Conservation (phyloP, 2,888 invertebrate species). For the Muschampia plurimacula region DNA sequence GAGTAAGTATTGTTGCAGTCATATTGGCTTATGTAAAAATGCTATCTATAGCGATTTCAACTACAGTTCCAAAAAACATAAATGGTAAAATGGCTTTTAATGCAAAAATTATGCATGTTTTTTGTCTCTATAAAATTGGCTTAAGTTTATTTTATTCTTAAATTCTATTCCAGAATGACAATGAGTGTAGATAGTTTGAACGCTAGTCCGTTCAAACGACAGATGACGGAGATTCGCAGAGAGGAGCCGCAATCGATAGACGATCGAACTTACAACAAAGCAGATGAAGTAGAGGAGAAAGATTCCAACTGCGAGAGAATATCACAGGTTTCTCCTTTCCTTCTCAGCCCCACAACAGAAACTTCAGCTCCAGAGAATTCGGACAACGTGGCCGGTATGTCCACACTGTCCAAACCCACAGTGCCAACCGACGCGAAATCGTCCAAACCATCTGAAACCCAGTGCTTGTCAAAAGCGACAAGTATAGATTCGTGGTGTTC, state of each 20-base stretch:
- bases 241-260: constrained; percentile 61
- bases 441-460: constrained; percentile 77
- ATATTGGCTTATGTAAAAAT: neutral
- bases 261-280: constrained; percentile 69
- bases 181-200: constrained; percentile 83
- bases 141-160: neutral
- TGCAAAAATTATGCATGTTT: neutral
- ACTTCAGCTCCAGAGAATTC: constrained; percentile 67
- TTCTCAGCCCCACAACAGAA: constrained; percentile 76
- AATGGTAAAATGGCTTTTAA: too few relatives aligned
- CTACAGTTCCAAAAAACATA: too few relatives aligned
- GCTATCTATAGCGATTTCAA: too few relatives aligned
- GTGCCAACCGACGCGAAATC: constrained; percentile 79
- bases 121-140: neutral
- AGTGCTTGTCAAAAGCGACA: constrained; percentile 82
- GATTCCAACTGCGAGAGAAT: constrained; percentile 68
- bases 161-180: constrained; percentile 62
- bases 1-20: constrained; percentile 62
- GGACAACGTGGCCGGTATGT: constrained; percentile 71
- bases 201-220: constrained; percentile 66
- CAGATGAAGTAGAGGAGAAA: constrained; percentile 69
- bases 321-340: constrained; percentile 77
- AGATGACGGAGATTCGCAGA: constrained; percentile 33
- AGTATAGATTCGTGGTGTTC: constrained; percentile 88
- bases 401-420: constrained; percentile 80